phyloP scores from a whole-genome alignment of 2,888 invertebrate species.

The Bellardia bayeri region DNA sequence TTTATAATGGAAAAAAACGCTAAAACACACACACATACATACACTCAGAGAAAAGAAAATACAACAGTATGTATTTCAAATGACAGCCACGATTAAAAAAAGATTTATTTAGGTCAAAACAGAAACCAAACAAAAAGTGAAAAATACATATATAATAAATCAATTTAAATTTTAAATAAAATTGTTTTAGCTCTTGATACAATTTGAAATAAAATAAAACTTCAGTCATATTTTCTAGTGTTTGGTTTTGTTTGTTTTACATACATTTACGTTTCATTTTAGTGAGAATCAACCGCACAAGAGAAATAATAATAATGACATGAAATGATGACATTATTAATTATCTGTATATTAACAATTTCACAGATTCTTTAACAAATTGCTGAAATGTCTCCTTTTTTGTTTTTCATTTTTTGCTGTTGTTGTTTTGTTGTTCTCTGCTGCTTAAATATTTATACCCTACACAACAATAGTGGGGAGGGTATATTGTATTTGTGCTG shows the following conservation, averaged over 20 bases:
- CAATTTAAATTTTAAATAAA: conserved; percentile 9
- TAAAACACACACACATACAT: background rate
- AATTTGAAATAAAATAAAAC: conserved; percentile 43
- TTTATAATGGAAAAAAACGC: conserved; percentile 1
- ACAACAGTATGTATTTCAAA: background rate
- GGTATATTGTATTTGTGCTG: too few species aligned
- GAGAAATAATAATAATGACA: conserved; percentile 46
- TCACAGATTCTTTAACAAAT: conserved; percentile 72
- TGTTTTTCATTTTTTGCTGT: background rate
- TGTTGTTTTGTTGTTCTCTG: conserved; percentile 1
- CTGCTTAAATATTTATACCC: background rate
- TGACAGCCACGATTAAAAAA: conserved; percentile 36
- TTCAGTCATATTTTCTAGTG: conserved; percentile 50
- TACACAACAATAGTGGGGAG: too few species aligned
- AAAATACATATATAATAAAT: background rate
- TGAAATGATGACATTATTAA: conserved; percentile 71
- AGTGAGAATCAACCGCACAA: conserved; percentile 13
- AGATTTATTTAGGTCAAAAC: conserved; percentile 58
- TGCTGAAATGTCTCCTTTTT: conserved; percentile 58
- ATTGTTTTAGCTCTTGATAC: too few species aligned
- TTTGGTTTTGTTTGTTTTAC: background rate
- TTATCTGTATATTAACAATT: conserved; percentile 71
- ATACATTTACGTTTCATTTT: conserved; percentile 8
- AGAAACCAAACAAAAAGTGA: conserved; percentile 5
- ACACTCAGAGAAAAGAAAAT: background rate